Base-by-base conservation (phyloP, 2,888 invertebrate genomes). In the Chrysomela aeneicollis region DNA sequence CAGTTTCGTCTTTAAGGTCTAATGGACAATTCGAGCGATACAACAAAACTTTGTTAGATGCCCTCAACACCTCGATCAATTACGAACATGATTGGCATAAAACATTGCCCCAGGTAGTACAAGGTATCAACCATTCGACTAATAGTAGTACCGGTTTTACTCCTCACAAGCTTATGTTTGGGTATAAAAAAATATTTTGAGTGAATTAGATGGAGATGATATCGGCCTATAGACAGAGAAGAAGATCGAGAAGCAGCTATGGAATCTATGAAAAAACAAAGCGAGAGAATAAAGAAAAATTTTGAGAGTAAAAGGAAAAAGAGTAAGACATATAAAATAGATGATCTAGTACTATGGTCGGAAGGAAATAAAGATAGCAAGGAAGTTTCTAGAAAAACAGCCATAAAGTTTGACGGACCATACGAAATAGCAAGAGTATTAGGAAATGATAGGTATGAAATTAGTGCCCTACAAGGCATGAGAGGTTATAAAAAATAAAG, bases 1-100 rank as follows among this genome's bases (percentile, higher is more conserved):
- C 49, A 32, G 59, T 59, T 15, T 42, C 52, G 2, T 63, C 63
- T 2, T 53, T 53, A 17, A 59, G 53, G 30, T 59, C 63, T 1
- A 63, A 63, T 46, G 53, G 63, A 3, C 63, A 63, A 17, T 59
- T 63, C 0, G 59, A 64, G 26, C 30, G 64, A 1, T 61, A 61
- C 15, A 64, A 64, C 12, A 9, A 42, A 9, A 60, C 60, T 10
- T 46, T 64, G 9, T 18, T 61, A 46, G 32, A 49, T 15, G 54
- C 46, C 2, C 22, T 64, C 10, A 64, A 64, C 55, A 37, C 60
- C 6, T 15, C 17, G 5, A 32, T 64, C 2, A 35, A 49, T 2
- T 30, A 60, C 8, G 64, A 64, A 46, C 15, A 19, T 21, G 32
- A 60, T 30, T 64, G 64, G 64, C 53, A 64, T 22, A 21, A 49